Conservation (phyloP, 2,888 invertebrate genomes). For the Helicoverpa assulta region DNA sequence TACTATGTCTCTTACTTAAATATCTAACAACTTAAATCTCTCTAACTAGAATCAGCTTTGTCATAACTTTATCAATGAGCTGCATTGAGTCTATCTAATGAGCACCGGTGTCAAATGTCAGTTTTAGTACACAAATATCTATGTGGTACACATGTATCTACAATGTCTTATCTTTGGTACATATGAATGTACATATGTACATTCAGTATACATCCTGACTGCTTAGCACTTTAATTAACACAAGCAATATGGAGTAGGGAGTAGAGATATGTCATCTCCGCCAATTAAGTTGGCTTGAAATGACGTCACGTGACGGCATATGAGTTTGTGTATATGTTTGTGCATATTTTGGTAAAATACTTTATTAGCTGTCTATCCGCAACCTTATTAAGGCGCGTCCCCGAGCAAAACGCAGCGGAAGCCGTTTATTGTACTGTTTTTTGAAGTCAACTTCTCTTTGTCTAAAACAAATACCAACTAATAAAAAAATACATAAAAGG, state of each 20-base stretch:
- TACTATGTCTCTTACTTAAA: too few species aligned
- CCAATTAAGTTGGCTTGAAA: conserved; percentile 28
- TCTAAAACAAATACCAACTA: too few species aligned
- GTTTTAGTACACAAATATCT: too few species aligned
- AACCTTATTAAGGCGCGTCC: background rate
- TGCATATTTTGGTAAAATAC: conserved; percentile 1
- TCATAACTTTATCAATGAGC: background rate
- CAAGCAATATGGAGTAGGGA: conserved; percentile 32
- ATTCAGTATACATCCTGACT: background rate
- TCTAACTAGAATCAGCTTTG: background rate
- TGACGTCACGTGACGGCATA: conserved; percentile 15
- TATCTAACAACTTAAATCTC: too few species aligned
- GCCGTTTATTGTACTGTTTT: too few species aligned
- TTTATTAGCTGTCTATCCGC: background rate
- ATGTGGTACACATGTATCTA: too few species aligned
- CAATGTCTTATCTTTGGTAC: background rate
- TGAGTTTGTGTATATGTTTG: background rate
- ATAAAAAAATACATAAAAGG: too few species aligned
- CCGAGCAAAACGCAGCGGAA: too few species aligned
- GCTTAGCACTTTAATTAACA: conserved; percentile 31
- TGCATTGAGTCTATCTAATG: background rate
- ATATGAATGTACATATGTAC: too few species aligned
- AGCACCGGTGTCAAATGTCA: background rate
- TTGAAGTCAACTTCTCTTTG: too few species aligned
- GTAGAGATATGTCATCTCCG: conserved; percentile 27